These are phyloP conservation scores for Gambusia yucatana DNA, from an alignment of 2,797 vertebrate species.

Conservation along the genomic window DNA sequence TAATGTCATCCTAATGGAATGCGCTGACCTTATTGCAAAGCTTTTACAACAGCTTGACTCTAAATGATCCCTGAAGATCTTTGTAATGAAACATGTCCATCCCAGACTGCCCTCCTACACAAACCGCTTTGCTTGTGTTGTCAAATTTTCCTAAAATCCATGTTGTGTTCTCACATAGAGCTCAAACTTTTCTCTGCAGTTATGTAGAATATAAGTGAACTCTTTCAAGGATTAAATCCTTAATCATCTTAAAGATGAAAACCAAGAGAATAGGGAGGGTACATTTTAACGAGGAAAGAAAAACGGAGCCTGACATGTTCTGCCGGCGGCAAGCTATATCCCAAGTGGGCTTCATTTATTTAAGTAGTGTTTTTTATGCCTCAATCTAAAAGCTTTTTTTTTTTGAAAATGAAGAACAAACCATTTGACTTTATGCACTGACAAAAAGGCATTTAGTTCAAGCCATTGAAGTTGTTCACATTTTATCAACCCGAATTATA, in stretches of 20 bases:
- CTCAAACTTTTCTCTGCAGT: neutral
- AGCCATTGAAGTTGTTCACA: neutral
- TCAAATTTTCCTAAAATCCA: neutral
- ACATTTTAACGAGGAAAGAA: neutral
- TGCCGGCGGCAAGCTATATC: neutral
- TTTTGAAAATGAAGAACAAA: neutral
- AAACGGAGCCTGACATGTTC: neutral
- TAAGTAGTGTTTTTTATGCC: neutral
- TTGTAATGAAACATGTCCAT: neutral
- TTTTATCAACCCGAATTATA: neutral
- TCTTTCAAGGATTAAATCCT: too few relatives aligned
- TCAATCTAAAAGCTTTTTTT: neutral
- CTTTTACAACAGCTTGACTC: constrained; percentile 3
- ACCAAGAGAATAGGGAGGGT: too few relatives aligned
- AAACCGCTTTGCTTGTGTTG: neutral
- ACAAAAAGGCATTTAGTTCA: neutral
- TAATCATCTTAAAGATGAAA: neutral
- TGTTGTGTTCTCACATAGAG: neutral
- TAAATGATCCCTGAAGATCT: neutral
- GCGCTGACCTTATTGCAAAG: neutral
- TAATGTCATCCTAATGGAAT: constrained; percentile 1
- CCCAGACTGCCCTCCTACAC: neutral
- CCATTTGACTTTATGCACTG: neutral
- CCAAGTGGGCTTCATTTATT: neutral
- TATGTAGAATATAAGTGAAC: neutral